Evolutionary conservation across 2,888 invertebrate genomes (phyloP).

Genomic region (Ashinkailepas kermadecensis): DNA sequence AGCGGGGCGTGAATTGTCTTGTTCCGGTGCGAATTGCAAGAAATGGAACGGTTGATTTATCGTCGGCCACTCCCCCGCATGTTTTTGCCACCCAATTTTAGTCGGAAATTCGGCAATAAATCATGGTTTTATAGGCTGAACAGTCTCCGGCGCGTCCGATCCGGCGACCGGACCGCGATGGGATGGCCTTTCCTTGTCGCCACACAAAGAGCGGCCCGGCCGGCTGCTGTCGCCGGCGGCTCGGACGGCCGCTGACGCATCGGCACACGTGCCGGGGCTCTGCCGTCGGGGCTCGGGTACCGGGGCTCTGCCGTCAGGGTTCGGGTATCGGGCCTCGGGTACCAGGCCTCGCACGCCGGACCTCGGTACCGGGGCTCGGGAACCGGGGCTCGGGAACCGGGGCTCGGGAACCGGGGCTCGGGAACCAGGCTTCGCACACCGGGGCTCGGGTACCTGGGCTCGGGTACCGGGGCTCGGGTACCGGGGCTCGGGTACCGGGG

Average conservation of each 20-base stretch:
- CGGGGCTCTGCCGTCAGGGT: too few relatives aligned
- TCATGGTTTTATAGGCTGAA: slow-evolving; percentile 17
- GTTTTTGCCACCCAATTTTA: slow-evolving; percentile 18
- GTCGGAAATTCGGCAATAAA: slow-evolving; percentile 12
- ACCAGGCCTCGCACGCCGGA: too few relatives aligned
- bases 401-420: too few relatives aligned
- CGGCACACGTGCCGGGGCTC: too few relatives aligned
- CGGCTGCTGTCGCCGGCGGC: not conserved
- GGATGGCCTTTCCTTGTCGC: slow-evolving; percentile 19
- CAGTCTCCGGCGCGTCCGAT: slow-evolving; percentile 7
- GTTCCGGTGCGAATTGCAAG: slow-evolving; percentile 22
- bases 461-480: too few relatives aligned
- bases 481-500: too few relatives aligned
- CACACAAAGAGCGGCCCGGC: slow-evolving; percentile 8
- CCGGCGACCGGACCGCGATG: not conserved
- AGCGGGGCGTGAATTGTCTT: slow-evolving; percentile 20
- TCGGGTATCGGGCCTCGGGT: too few relatives aligned
- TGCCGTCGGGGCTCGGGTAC: too few relatives aligned
- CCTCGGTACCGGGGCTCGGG: too few relatives aligned
- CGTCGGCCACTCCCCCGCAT: not conserved
- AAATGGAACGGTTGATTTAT: slow-evolving; percentile 4
- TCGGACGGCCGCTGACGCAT: not conserved
- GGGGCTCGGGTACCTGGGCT: too few relatives aligned
- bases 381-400: too few relatives aligned
- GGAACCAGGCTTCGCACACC: too few relatives aligned